Conservation (phyloP, 2,797 vertebrate species). For the Acanthurus leucopareius region DNA sequence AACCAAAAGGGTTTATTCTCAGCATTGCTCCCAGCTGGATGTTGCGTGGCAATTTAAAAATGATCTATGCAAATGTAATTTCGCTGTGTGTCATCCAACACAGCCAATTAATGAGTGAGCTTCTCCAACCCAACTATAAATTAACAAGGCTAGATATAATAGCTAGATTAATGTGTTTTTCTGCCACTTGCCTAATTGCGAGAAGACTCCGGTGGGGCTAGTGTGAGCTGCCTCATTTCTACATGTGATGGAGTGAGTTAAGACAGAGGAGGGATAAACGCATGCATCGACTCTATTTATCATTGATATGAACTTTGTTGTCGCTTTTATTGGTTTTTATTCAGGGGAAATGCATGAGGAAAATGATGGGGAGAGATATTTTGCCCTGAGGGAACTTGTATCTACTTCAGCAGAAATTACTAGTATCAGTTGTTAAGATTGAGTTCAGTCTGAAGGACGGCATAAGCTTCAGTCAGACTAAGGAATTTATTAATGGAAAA, state of each 20-base stretch:
- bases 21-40: constrained; percentile 77
- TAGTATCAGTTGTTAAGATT: constrained; percentile 54
- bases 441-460: constrained; percentile 53
- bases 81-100: constrained; percentile 84
- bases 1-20: constrained; percentile 72
- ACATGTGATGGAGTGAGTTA: constrained; percentile 71
- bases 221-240: constrained; percentile 72
- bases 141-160: constrained; percentile 86
- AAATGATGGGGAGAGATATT: constrained; percentile 43
- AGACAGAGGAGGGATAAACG: constrained; percentile 66
- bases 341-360: constrained; percentile 25
- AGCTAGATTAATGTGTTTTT: constrained; percentile 88
- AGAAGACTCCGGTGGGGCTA: constrained; percentile 80
- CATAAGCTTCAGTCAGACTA: constrained; percentile 59
- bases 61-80: constrained; percentile 87
- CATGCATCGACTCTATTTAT: constrained; percentile 62
- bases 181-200: constrained; percentile 86
- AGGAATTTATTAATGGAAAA: constrained; percentile 64
- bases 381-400: constrained; percentile 48
- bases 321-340: constrained; percentile 52
- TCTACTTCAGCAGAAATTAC: constrained; percentile 54
- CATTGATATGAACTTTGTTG: constrained; percentile 71
- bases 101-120: constrained; percentile 86
- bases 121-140: constrained; percentile 84
- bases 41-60: constrained; percentile 84